Conservation (phyloP, 2,797 vertebrate species). For the Smutsia gigantea region DNA sequence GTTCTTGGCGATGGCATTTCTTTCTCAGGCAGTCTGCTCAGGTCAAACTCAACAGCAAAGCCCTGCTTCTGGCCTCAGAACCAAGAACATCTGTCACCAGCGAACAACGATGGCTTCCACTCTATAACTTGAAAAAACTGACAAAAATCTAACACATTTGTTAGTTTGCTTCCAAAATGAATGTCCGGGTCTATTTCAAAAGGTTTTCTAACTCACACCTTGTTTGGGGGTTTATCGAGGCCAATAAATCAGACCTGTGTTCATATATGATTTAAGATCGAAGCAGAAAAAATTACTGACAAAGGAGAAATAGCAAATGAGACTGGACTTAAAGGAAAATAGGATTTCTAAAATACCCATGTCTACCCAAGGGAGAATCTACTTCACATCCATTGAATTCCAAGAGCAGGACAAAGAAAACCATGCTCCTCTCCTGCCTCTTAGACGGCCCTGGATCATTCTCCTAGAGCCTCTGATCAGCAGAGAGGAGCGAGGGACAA, state of each 20-base stretch:
- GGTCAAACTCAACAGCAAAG: background rate
- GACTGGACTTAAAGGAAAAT: background rate
- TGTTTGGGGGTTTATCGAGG: background rate
- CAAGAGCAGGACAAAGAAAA: background rate
- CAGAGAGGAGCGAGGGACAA: background rate
- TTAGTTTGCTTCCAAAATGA: background rate
- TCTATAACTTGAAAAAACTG: background rate
- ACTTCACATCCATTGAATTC: background rate
- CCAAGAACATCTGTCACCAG: background rate
- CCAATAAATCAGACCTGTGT: background rate
- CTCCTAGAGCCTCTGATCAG: background rate
- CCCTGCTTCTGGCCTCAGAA: background rate
- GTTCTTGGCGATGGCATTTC: background rate
- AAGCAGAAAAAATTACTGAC: background rate
- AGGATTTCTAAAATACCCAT: background rate
- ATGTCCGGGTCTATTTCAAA: background rate
- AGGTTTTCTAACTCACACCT: background rate
- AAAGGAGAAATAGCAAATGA: background rate
- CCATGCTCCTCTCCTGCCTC: fast-evolving
- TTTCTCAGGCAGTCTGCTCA: background rate
- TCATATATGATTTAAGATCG: background rate
- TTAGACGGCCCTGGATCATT: background rate
- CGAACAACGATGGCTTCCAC: background rate
- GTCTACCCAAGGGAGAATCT: background rate
- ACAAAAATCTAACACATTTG: background rate